These are phyloP conservation scores for Trematomus bernacchii DNA, from an alignment of 2,797 vertebrate species.

Conservation along the genomic window DNA sequence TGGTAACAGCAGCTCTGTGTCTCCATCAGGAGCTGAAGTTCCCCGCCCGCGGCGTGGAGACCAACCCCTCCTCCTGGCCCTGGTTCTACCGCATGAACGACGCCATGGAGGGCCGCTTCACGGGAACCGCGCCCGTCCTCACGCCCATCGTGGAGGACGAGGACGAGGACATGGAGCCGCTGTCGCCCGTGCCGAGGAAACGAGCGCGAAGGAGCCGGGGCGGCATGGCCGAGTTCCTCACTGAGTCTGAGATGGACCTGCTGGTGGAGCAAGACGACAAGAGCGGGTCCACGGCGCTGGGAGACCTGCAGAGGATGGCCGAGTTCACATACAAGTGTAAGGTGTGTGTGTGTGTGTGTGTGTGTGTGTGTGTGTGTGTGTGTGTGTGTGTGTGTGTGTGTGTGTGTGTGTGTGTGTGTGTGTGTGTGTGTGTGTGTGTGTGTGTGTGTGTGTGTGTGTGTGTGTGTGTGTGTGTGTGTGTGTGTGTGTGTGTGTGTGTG, in stretches of 20 bases:
- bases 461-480: too few relatives aligned
- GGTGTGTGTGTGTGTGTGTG: neutral
- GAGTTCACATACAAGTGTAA: conserved; percentile 80
- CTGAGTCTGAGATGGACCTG: conserved; percentile 81
- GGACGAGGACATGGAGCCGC: conserved; percentile 76
- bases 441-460: too few relatives aligned
- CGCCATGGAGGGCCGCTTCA: conserved; percentile 79
- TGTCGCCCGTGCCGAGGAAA: conserved; percentile 71
- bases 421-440: too few relatives aligned
- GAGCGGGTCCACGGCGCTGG: conserved; percentile 60
- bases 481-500: too few relatives aligned
- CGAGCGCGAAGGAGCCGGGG: conserved; percentile 68
- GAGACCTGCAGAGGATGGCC: conserved; percentile 66
- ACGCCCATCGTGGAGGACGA: conserved; percentile 78
- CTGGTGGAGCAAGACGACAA: conserved; percentile 77
- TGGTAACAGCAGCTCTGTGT: neutral
- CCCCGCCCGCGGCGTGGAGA: conserved; percentile 79
- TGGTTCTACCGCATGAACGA: conserved; percentile 86
- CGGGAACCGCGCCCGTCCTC: conserved; percentile 70
- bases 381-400: too few relatives aligned
- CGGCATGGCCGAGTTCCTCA: conserved; percentile 80
- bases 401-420: too few relatives aligned
- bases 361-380: too few relatives aligned
- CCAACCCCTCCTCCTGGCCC: conserved; percentile 82
- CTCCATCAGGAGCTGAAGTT: conserved; percentile 82